Evolutionary conservation across 1,140 invertebrate species (phyloP), one percentile per base, ranked within the genome.

Genomic region (Agraylea sexmaculata): DNA sequence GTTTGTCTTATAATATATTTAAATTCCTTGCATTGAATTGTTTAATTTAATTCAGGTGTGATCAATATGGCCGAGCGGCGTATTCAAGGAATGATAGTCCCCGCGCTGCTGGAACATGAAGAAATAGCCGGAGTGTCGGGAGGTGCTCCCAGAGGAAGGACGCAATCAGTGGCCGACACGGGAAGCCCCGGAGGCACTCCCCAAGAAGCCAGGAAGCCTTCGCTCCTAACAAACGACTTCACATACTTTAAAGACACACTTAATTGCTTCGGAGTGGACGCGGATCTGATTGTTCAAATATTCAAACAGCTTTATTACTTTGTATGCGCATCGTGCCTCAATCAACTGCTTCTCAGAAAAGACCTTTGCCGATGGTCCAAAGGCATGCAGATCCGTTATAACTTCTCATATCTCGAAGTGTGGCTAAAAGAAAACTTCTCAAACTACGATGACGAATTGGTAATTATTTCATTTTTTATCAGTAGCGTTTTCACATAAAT

Each of bases 301-400:
- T 90, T 90, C 58, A 77, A 78, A 58, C 87, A 91, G 75, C 54
- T 97, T 1, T 90, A 90, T 56, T 95, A 96, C 58, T 92, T 87
- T 62, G 83, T 98, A 49, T 93, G 89, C 60, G 87, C 93, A 2
- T 83, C 81, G 36, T 85, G 91, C 2, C 59, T 98, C 1, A 98
- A 98, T 59, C 95, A 94, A 62, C 61, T 99, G 12, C 68, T 99
- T 31, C 66, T 98, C 30, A 74, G 94, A n/a, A 92, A 92, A 55
- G 94, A 99, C 50, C 76, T 97, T 42, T 99, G 94, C 58, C 87
- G 93, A 61, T 98, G 93, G 90, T 83, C 87, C 1, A 96, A 95
- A 58, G 94, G 93, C 2, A 88, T 97, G 75, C 89, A 97, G 57
- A 96, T 99, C 46, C 75, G 92, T 50, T 96, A 83, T 59, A 97